These are phyloP conservation scores for Clarias laeviceps DNA, from an alignment of 2,797 vertebrate genomes.

Conservation along the genomic window DNA sequence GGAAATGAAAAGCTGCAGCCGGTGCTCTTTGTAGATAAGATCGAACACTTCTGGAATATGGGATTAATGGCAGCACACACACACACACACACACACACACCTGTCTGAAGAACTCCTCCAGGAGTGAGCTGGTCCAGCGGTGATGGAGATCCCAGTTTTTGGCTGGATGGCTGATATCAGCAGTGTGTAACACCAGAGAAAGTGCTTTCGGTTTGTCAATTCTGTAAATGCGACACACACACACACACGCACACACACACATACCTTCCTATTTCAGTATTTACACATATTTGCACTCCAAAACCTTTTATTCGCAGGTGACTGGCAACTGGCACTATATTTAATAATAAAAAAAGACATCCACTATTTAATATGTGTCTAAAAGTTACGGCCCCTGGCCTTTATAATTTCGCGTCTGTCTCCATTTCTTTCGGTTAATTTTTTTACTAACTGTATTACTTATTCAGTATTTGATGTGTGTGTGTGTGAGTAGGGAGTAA, in stretches of 20 bases:
- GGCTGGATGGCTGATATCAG: constrained; percentile 88
- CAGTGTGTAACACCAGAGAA: constrained; percentile 86
- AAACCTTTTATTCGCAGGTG: background rate
- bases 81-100: constrained; percentile 61
- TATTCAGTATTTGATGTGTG: constrained; percentile 14
- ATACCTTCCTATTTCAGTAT: constrained; percentile 31
- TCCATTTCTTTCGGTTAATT: background rate
- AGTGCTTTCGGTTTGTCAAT: constrained; percentile 87
- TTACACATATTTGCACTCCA: background rate
- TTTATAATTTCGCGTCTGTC: constrained; percentile 15
- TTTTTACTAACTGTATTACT: constrained; percentile 47
- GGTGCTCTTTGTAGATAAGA: background rate
- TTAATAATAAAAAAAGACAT: background rate
- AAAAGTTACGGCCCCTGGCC: constrained; percentile 18
- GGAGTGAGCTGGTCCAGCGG: constrained; percentile 84
- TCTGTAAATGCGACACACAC: constrained; percentile 63
- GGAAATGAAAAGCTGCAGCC: too few species aligned
- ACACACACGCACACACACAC: constrained; percentile 21
- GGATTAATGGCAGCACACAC: background rate
- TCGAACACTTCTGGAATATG: background rate
- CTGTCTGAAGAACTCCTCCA: constrained; percentile 90
- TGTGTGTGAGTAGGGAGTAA: constrained; percentile 1
- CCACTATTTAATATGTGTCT: constrained; percentile 9
- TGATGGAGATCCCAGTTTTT: constrained; percentile 87
- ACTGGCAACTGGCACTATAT: background rate